Evolutionary conservation across 2,113 vertebrate genomes (phyloP).

Genomic region (Toxotes chatareus): DNA sequence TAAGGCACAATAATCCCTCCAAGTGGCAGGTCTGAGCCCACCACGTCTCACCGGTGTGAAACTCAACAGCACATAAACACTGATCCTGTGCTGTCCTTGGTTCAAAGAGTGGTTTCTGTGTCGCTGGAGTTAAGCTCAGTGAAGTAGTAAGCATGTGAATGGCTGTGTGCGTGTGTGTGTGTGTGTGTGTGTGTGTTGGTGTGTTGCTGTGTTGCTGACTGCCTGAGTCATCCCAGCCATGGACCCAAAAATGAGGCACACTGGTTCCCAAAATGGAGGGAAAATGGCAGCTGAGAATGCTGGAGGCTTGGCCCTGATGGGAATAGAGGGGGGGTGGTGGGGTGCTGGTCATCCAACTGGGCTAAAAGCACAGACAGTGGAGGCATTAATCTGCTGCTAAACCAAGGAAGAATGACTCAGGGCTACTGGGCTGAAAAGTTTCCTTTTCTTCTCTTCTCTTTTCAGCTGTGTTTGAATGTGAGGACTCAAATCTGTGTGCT

Average conservation of each 20-base stretch:
- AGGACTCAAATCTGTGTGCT: slow-evolving; percentile 70
- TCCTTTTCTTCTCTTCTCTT: neutral
- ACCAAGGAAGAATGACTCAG: slow-evolving; percentile 64
- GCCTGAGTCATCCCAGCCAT: slow-evolving; percentile 42
- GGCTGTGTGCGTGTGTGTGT: slow-evolving; percentile 4
- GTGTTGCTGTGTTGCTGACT: slow-evolving; percentile 24
- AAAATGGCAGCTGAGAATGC: slow-evolving; percentile 78
- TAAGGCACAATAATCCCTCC: slow-evolving; percentile 39
- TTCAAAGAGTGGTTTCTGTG: slow-evolving; percentile 31
- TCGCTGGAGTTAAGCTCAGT: slow-evolving; percentile 27
- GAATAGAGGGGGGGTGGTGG: slow-evolving; percentile 21
- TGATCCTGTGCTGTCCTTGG: slow-evolving; percentile 23
- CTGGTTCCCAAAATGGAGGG: slow-evolving; percentile 72
- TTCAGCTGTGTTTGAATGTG: slow-evolving; percentile 69
- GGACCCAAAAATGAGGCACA: slow-evolving; percentile 58
- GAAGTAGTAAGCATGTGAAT: slow-evolving; percentile 15
- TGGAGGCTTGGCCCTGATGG: slow-evolving; percentile 59
- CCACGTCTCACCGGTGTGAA: slow-evolving; percentile 18
- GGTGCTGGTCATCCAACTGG: slow-evolving; percentile 48
- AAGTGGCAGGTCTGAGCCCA: slow-evolving; percentile 17
- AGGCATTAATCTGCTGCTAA: slow-evolving; percentile 57
- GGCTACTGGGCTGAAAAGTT: slow-evolving; percentile 23
- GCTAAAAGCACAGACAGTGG: slow-evolving; percentile 54
- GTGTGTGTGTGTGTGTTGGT: slow-evolving; percentile 18
- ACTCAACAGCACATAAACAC: slow-evolving; percentile 36